A percentile compares a stretch with the other conserved stretches of the same genome.
These are phyloP conservation scores for Aplocera efformata DNA, from an alignment of 2,888 invertebrate genomes.

Conservation along the genomic window DNA sequence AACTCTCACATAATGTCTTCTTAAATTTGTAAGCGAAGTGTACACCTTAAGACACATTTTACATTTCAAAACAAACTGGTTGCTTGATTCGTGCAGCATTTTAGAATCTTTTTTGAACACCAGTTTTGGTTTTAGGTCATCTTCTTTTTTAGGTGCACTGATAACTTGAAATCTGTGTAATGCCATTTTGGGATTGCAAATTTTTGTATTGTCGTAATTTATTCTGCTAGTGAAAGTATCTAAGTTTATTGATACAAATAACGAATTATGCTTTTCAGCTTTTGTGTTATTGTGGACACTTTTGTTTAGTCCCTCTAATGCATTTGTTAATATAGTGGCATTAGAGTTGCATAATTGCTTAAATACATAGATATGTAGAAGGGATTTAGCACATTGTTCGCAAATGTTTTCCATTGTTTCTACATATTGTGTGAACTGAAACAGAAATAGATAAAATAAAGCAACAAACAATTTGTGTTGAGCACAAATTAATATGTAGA, in stretches of 20 bases:
- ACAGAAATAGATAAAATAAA: slow-evolving; percentile 17
- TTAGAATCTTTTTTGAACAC: slow-evolving; percentile 25
- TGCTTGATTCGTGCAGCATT: slow-evolving; percentile 44
- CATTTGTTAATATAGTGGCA: slow-evolving; percentile 34
- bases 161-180: slow-evolving; percentile 33
- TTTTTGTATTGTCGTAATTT: slow-evolving; percentile 41
- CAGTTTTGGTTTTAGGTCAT: slow-evolving; percentile 17
- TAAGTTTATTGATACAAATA: slow-evolving; percentile 47
- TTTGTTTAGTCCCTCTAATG: slow-evolving; percentile 37
- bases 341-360: slow-evolving; percentile 41
- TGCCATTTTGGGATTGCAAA: slow-evolving; percentile 31
- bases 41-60: slow-evolving; percentile 49
- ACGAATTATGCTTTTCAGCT: slow-evolving; percentile 32
- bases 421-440: slow-evolving; percentile 48
- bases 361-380: slow-evolving; percentile 49
- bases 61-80: slow-evolving; percentile 40
- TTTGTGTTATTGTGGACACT: slow-evolving; percentile 31
- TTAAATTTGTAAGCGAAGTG: slow-evolving; percentile 40
- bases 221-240: slow-evolving; percentile 42
- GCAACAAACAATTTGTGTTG: slow-evolving; percentile 2
- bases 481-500: too few species aligned
- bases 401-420: slow-evolving; percentile 46
- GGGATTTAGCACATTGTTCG: slow-evolving; percentile 40
- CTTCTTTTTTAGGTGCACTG: slow-evolving; percentile 15
- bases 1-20: slow-evolving; percentile 50